phyloP scores from a whole-genome alignment of 2,888 invertebrate species.

The Drosophila borealis region DNA sequence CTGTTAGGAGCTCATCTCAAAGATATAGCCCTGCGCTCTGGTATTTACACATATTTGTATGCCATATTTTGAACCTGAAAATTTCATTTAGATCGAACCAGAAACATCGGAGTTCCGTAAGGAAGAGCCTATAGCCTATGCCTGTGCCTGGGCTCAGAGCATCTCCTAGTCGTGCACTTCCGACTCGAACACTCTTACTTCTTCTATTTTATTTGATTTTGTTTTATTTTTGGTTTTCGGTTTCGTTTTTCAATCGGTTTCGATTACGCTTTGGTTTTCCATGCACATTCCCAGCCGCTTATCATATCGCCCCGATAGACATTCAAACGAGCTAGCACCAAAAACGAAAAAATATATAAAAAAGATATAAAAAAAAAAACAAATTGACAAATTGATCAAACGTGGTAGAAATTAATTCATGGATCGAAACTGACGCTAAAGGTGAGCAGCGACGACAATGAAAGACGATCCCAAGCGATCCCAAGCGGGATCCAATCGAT shows the following conservation, averaged over 20 bases:
- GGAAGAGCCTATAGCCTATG: no score
- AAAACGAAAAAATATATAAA: constrained; percentile 6
- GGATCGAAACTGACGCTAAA: constrained; percentile 48
- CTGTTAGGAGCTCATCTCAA: no score
- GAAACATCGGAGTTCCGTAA: no score
- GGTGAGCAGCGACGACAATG: constrained; percentile 51
- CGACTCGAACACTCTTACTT: no score
- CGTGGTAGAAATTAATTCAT: constrained; percentile 57
- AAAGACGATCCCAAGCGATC: constrained; percentile 42
- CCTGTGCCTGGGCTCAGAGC: no score
- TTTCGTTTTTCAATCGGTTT: constrained; percentile 35
- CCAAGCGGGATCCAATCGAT: constrained; percentile 29
- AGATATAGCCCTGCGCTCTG: no score
- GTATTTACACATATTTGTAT: no score
- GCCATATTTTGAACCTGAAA: no score
- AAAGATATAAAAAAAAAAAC: constrained; percentile 5
- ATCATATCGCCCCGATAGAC: constrained; percentile 51
- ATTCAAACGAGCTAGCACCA: constrained; percentile 42
- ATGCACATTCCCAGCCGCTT: constrained; percentile 33
- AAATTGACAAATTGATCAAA: constrained; percentile 57
- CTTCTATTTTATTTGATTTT: not conserved
- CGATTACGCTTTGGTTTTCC: constrained; percentile 28
- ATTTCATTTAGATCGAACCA: no score
- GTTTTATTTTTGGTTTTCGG: not conserved
- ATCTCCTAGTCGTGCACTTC: no score